Conservation (phyloP, 2,797 vertebrate genomes). For the Harpagifer antarcticus region DNA sequence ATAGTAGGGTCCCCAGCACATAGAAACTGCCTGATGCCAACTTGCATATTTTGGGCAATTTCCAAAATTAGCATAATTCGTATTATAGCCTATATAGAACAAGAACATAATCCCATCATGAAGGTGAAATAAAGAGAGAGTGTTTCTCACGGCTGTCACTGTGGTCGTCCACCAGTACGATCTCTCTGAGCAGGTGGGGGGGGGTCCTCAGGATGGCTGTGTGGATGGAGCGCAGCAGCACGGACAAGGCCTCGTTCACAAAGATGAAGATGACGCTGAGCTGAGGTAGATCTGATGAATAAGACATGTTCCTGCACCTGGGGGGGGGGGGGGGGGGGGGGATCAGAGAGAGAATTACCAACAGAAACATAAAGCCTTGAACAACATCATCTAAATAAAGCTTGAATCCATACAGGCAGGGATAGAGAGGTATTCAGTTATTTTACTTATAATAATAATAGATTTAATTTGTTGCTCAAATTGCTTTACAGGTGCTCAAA, state of each 20-base stretch:
- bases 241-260: slow-evolving; percentile 95
- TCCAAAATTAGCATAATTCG: too few relatives aligned
- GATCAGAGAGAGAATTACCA: background rate
- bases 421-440: too few relatives aligned
- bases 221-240: slow-evolving; percentile 93
- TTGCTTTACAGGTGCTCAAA: too few relatives aligned
- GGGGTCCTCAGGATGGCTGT: slow-evolving; percentile 93
- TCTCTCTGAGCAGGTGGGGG: slow-evolving; percentile 93
- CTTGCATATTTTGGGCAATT: too few relatives aligned
- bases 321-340: background rate
- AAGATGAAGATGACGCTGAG: slow-evolving; percentile 97
- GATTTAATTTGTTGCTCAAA: too few relatives aligned
- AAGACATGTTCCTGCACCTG: slow-evolving; percentile 95
- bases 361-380: background rate
- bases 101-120: background rate
- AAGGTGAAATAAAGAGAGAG: background rate
- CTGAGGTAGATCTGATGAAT: slow-evolving; percentile 91
- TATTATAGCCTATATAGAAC: too few relatives aligned
- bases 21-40: too few relatives aligned
- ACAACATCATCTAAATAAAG: background rate
- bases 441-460: too few relatives aligned
- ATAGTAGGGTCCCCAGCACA: too few relatives aligned
- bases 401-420: background rate
- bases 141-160: slow-evolving; percentile 90
- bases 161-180: slow-evolving; percentile 96